A percentile compares a stretch with the other conserved stretches of the same genome.
Evolutionary conservation across 2,797 vertebrate genomes (phyloP).

Genomic region (Anomalospiza imberbis): DNA sequence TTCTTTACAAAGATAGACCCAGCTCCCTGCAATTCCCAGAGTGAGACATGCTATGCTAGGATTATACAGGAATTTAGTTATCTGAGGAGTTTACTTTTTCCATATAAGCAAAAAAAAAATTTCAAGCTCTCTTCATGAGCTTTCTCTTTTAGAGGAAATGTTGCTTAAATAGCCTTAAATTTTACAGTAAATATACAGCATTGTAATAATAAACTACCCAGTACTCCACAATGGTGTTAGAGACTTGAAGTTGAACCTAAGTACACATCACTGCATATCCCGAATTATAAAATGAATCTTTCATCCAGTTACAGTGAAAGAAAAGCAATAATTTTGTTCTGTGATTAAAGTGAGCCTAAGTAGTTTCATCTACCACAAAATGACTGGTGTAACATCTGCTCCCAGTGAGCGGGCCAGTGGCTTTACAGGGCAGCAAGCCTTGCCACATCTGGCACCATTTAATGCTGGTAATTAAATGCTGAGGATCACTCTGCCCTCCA

Average conservation of each 20-base stretch:
- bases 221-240: background rate
- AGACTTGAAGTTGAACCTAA: background rate
- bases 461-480: background rate
- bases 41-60: background rate
- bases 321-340: slow-evolving; percentile 15
- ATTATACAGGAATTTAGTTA: background rate
- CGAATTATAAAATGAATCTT: background rate
- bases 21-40: background rate
- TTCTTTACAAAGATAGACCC: background rate
- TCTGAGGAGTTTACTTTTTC: background rate
- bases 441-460: background rate
- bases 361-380: slow-evolving; percentile 5
- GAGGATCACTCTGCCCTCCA: background rate
- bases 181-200: background rate
- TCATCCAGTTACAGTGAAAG: background rate
- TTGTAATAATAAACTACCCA: background rate
- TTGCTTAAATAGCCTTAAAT: background rate
- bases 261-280: background rate
- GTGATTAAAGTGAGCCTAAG: background rate
- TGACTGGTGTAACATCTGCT: slow-evolving; percentile 5
- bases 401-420: background rate
- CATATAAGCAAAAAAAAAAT: background rate
- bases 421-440: background rate
- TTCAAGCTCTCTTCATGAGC: background rate
- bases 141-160: background rate